phyloP scores from a whole-genome alignment of 2,888 invertebrate genomes.

The Brenthis daphne region DNA sequence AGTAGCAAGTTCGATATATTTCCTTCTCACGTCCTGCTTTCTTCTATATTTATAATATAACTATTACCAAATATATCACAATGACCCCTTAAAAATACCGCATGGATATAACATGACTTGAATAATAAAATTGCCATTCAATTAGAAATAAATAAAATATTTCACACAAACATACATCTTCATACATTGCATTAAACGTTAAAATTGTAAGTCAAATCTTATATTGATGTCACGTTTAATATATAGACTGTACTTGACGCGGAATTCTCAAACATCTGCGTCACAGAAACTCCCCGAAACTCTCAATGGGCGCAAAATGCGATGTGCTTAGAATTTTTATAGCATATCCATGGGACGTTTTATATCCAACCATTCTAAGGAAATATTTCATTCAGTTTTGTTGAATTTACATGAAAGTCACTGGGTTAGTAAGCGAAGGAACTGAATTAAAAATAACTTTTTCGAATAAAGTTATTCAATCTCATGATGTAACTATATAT shows the following conservation, averaged over 20 bases:
- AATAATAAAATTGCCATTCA: conserved; percentile 24
- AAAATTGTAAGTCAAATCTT: conserved; percentile 1
- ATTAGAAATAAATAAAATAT: background rate
- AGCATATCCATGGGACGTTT: too few relatives aligned
- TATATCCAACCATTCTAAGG: conserved; percentile 5
- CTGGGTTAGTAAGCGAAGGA: background rate
- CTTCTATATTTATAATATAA: conserved; percentile 20
- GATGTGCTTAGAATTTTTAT: conserved; percentile 22
- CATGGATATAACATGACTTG: conserved; percentile 30
- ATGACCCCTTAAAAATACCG: conserved; percentile 41
- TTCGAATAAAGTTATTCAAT: too few relatives aligned
- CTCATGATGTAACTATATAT: too few relatives aligned
- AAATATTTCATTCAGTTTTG: conserved; percentile 17
- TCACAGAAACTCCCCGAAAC: conserved; percentile 23
- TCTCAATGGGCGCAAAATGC: conserved; percentile 23
- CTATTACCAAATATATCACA: conserved; percentile 38
- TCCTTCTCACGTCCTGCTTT: background rate
- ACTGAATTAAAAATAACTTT: too few relatives aligned
- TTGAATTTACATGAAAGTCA: background rate
- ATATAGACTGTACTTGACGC: background rate
- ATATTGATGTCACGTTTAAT: background rate
- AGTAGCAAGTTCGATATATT: too few relatives aligned
- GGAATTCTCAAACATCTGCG: conserved; percentile 22
- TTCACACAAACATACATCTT: background rate
- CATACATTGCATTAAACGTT: background rate